Percentiles rank a stretch among this genome's conserved stretches.
Evolutionary conservation across 2,797 vertebrate species (phyloP).

Genomic region (Pangasius larnaudii): DNA sequence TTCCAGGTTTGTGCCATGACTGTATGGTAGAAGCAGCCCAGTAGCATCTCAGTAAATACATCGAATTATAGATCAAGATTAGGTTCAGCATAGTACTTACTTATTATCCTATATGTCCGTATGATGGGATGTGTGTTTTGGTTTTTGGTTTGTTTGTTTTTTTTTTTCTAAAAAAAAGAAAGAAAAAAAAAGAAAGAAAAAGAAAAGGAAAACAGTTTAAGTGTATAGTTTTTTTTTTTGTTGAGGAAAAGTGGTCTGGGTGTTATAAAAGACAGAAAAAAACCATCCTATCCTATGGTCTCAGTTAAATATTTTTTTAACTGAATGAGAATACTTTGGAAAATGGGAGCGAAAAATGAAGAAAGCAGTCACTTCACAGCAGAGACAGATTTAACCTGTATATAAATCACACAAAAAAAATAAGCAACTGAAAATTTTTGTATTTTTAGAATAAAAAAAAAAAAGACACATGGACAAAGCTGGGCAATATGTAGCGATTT

Average conservation of each 20-base stretch:
- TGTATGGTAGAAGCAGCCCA: constrained; percentile 26
- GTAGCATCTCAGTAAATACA: constrained; percentile 15
- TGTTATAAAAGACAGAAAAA: constrained; percentile 73
- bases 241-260: constrained; percentile 69
- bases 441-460: constrained; percentile 73
- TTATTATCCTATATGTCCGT: constrained; percentile 66
- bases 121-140: constrained; percentile 47
- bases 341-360: constrained; percentile 68
- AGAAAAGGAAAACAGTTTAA: constrained; percentile 62
- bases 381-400: constrained; percentile 71
- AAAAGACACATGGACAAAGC: constrained; percentile 58
- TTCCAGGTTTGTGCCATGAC: constrained; percentile 33
- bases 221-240: constrained; percentile 64
- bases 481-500: constrained; percentile 61
- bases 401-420: constrained; percentile 58
- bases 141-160: constrained; percentile 49
- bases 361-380: constrained; percentile 59
- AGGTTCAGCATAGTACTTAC: constrained; percentile 65
- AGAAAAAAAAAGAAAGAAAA: background rate
- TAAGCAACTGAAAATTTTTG: constrained; percentile 61
- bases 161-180: constrained; percentile 43
- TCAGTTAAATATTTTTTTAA: constrained; percentile 60
- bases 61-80: constrained; percentile 1
- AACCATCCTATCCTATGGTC: constrained; percentile 71
- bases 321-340: constrained; percentile 55